Percentiles rank a stretch among this genome's conserved stretches.
phyloP scores from a whole-genome alignment of 1,140 invertebrate species.

The Linepithema humile region DNA sequence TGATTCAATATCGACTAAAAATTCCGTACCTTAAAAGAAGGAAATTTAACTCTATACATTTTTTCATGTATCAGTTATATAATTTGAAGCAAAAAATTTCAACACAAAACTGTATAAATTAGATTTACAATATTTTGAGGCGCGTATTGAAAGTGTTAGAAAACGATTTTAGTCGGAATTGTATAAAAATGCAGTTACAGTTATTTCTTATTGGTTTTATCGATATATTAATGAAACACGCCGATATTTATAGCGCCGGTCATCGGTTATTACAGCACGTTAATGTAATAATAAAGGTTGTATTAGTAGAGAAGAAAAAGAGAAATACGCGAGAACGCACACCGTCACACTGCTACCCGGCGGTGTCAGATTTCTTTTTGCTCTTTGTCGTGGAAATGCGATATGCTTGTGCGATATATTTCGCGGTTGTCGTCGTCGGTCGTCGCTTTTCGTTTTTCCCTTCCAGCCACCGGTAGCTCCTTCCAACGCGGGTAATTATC shows the following conservation, averaged over 20 bases:
- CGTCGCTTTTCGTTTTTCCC: slow-evolving; percentile 1
- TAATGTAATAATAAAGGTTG: slow-evolving; percentile 19
- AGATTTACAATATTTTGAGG: slow-evolving; percentile 1
- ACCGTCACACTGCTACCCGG: neutral
- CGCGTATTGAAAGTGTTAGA: neutral
- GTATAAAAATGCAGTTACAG: slow-evolving; percentile 13
- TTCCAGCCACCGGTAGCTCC: slow-evolving; percentile 42
- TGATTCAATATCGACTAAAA: neutral
- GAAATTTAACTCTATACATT: neutral
- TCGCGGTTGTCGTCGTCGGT: slow-evolving; percentile 12
- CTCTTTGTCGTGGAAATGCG: slow-evolving; percentile 7
- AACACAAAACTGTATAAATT: neutral
- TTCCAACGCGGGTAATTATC: slow-evolving; percentile 73
- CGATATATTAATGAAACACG: neutral
- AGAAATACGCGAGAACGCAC: neutral
- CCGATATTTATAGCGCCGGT: neutral
- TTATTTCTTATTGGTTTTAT: neutral
- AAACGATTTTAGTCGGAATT: neutral
- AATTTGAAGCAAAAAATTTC: neutral
- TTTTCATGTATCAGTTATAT: neutral
- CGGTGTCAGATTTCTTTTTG: neutral
- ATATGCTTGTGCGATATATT: slow-evolving; percentile 31
- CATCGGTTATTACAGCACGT: neutral
- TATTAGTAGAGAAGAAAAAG: neutral
- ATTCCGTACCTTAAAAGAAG: too few relatives aligned